Conservation (phyloP, 37 sponge, comb jelly and placozoan species). For the Lycopodina hypogea region DNA sequence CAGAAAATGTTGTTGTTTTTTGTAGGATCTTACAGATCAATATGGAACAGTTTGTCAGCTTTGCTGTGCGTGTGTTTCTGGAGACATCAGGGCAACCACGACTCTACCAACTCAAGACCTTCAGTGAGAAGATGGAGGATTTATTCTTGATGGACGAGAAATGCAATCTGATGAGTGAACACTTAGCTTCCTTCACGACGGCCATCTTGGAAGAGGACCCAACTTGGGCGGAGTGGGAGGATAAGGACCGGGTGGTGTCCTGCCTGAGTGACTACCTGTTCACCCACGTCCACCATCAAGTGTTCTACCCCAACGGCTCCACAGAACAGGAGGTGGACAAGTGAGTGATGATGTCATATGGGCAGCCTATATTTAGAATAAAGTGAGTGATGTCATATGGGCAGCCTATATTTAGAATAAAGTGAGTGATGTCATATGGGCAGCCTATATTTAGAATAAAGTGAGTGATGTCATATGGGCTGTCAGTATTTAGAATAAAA, state of each 20-base stretch:
- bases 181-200: slow-evolving; percentile 19
- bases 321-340: slow-evolving; percentile 53
- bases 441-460: no score
- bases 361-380: no score
- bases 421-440: no score
- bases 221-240: slow-evolving; percentile 31
- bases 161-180: slow-evolving; percentile 26
- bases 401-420: no score
- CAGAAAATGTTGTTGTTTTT: no score
- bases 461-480: no score
- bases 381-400: no score
- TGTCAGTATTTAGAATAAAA: no score
- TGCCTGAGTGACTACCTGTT: slow-evolving; percentile 42
- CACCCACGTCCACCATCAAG: slow-evolving; percentile 34
- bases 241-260: slow-evolving; percentile 32
- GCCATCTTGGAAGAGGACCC: slow-evolving; percentile 21
- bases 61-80: slow-evolving; percentile 38
- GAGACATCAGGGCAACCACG: slow-evolving; percentile 12
- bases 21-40: slow-evolving; percentile 29
- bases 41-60: slow-evolving; percentile 38
- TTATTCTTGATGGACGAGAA: slow-evolving; percentile 41
- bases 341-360: no score
- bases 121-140: slow-evolving; percentile 15
- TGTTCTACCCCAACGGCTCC: slow-evolving; percentile 75
- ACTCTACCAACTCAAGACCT: slow-evolving; percentile 9